Evolutionary conservation across 1,140 invertebrate species (phyloP).

Genomic region (Drosophila dunni): DNA sequence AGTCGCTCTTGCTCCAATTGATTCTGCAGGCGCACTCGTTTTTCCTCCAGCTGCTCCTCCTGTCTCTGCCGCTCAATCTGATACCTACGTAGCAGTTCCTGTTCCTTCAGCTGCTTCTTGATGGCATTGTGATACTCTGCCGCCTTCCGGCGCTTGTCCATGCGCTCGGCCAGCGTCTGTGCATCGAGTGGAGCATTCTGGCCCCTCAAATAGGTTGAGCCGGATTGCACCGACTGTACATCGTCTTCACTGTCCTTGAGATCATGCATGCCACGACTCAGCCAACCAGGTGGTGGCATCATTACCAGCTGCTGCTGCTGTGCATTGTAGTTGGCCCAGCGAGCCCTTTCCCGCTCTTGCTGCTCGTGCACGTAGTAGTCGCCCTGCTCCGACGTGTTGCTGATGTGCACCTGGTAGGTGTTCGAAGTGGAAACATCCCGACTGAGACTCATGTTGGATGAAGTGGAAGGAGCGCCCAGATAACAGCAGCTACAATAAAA

Average conservation of each 20-base stretch:
- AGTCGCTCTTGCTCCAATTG: slow-evolving; percentile 86
- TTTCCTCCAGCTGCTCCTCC: slow-evolving; percentile 88
- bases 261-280: slow-evolving; percentile 75
- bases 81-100: slow-evolving; percentile 86
- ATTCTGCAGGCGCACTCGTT: slow-evolving; percentile 86
- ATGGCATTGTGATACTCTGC: slow-evolving; percentile 89
- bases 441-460: slow-evolving; percentile 70
- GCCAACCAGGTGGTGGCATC: slow-evolving; percentile 68
- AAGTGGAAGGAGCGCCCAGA: slow-evolving; percentile 56
- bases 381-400: slow-evolving; percentile 59
- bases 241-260: slow-evolving; percentile 83
- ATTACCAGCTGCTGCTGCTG: slow-evolving; percentile 38
- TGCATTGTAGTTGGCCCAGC: slow-evolving; percentile 86
- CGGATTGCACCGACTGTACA: slow-evolving; percentile 82
- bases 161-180: slow-evolving; percentile 87
- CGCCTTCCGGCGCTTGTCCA: slow-evolving; percentile 87
- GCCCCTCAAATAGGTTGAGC: slow-evolving; percentile 87
- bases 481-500: slow-evolving; percentile 49
- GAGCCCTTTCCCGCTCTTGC: slow-evolving; percentile 86
- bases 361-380: slow-evolving; percentile 83
- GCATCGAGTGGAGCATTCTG: slow-evolving; percentile 88
- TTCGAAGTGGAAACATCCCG: slow-evolving; percentile 80
- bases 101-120: slow-evolving; percentile 88
- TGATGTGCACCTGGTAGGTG: slow-evolving; percentile 76
- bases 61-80: slow-evolving; percentile 86